Conservation (phyloP, 1,140 invertebrate genomes). For the Drosophila sechellia region DNA sequence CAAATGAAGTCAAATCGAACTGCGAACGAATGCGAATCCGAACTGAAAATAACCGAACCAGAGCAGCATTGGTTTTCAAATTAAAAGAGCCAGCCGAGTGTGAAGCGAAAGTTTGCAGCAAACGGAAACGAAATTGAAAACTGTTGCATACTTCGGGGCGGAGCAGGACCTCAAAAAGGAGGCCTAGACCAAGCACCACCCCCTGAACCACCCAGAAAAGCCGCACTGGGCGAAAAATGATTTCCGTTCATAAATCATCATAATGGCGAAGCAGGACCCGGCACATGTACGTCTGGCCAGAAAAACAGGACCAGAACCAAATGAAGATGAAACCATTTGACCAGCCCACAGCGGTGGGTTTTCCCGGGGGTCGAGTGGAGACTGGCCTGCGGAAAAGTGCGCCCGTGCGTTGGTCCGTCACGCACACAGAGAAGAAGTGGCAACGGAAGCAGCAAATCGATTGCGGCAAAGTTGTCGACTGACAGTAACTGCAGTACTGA, state of each 20-base stretch:
- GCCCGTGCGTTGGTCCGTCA: slow-evolving; percentile 57
- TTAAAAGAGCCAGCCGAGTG: slow-evolving; percentile 71
- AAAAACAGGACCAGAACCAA: slow-evolving; percentile 46
- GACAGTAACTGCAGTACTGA: not conserved
- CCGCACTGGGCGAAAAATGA: slow-evolving; percentile 59
- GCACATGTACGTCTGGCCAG: slow-evolving; percentile 33
- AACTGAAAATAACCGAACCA: slow-evolving; percentile 17
- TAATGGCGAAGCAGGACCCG: slow-evolving; percentile 55
- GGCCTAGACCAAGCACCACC: slow-evolving; percentile 9
- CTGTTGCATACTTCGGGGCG: slow-evolving; percentile 67
- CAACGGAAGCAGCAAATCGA: slow-evolving; percentile 9
- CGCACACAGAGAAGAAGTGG: slow-evolving; percentile 36
- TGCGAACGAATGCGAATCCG: slow-evolving; percentile 1
- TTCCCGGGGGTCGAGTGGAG: slow-evolving; percentile 1
- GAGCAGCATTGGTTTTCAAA: slow-evolving; percentile 66
- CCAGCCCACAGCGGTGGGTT: slow-evolving; percentile 46
- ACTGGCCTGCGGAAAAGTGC: slow-evolving; percentile 33
- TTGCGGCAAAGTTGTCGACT: slow-evolving; percentile 8
- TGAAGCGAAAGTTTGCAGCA: slow-evolving; percentile 54
- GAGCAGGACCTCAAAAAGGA: slow-evolving; percentile 7
- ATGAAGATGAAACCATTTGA: slow-evolving; percentile 76
- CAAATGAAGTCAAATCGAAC: slow-evolving; percentile 48
- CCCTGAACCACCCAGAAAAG: slow-evolving; percentile 12
- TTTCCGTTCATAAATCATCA: slow-evolving; percentile 80
- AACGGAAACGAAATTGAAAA: slow-evolving; percentile 59